Percentiles rank a stretch among this genome's conserved stretches.
phyloP scores from a whole-genome alignment of 2,113 vertebrate species.

The Actinemys pallida region DNA sequence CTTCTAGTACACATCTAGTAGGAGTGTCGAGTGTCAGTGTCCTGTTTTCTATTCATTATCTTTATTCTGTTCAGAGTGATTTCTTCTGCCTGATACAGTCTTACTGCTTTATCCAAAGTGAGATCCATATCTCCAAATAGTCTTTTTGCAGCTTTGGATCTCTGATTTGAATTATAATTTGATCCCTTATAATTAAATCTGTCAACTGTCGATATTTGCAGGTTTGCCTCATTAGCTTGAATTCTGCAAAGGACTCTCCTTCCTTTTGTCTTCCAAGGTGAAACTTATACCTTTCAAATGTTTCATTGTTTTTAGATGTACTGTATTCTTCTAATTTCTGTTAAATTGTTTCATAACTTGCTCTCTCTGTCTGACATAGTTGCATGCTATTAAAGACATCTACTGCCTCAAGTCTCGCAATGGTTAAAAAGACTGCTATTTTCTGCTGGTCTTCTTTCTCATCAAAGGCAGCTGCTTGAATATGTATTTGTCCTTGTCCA shows the following conservation, averaged over 20 bases:
- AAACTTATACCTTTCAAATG: no score
- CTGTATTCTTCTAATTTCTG: no score
- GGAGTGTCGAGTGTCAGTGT: neutral
- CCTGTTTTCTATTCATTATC: neutral
- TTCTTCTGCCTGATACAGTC: neutral
- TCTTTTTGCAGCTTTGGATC: neutral
- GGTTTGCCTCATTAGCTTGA: neutral
- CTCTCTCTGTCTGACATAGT: no score
- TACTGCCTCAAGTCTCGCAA: no score
- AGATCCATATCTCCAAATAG: neutral
- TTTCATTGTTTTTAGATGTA: no score
- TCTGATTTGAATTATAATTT: neutral
- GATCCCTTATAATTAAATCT: neutral
- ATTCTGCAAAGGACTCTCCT: neutral
- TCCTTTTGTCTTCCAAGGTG: no score
- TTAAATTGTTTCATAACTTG: no score
- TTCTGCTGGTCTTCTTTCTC: no score
- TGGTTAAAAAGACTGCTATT: no score
- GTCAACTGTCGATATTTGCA: neutral
- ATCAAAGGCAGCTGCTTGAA: no score
- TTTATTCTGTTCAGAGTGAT: neutral
- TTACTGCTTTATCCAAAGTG: neutral
- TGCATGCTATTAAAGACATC: no score
- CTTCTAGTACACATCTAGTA: neutral
- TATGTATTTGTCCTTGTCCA: no score